phyloP scores from a whole-genome alignment of 30 jellyfish, hydroid and myxozoan genomes.

The Hydractinia symbiolongicarpus region DNA sequence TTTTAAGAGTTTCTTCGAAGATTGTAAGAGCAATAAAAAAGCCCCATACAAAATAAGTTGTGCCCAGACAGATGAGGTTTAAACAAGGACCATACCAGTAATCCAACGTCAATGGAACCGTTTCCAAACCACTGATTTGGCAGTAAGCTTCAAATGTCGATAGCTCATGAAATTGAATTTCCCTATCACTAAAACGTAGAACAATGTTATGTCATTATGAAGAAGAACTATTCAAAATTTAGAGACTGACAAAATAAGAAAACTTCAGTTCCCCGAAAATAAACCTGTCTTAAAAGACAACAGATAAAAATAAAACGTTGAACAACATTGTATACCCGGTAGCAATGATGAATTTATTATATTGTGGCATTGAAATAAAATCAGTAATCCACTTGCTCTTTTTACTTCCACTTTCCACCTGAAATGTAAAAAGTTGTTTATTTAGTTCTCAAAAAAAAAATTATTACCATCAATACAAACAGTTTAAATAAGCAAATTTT shows the following conservation, averaged over 20 bases:
- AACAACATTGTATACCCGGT: slow-evolving; percentile 59
- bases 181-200: slow-evolving; percentile 54
- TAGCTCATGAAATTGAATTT: slow-evolving; percentile 86
- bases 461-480: too few species aligned
- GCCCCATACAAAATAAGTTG: too few species aligned
- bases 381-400: slow-evolving; percentile 88
- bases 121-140: slow-evolving; percentile 72
- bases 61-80: neutral
- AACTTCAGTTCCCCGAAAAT: neutral
- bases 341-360: slow-evolving; percentile 80
- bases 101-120: slow-evolving; percentile 75
- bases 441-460: too few species aligned
- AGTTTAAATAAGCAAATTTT: too few species aligned
- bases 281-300: neutral
- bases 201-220: neutral
- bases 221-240: neutral
- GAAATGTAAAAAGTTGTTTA: neutral
- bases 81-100: slow-evolving; percentile 44
- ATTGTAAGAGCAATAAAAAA: too few species aligned
- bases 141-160: slow-evolving; percentile 91
- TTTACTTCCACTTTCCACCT: slow-evolving; percentile 69
- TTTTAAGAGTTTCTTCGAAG: too few species aligned
- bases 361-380: slow-evolving; percentile 87
- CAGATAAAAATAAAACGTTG: neutral
- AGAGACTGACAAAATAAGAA: too few species aligned